These are phyloP conservation scores for Scelioninae gen. 1 DNA, from an alignment of 2,888 invertebrate species.

Conservation along the genomic window DNA sequence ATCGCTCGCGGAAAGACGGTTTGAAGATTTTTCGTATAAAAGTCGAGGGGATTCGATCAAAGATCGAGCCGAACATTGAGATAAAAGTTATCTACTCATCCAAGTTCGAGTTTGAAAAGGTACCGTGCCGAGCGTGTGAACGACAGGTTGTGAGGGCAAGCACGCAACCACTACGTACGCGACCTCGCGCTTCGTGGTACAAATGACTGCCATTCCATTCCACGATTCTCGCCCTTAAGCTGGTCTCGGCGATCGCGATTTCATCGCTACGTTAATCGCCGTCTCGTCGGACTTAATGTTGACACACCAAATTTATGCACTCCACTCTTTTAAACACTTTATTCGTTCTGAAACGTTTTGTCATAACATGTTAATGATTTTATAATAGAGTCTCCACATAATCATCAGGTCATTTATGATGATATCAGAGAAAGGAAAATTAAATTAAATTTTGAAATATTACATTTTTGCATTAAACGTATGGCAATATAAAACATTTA, in stretches of 20 bases:
- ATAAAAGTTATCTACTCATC: conserved; percentile 80
- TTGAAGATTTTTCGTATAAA: conserved; percentile 62
- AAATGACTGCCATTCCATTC: conserved; percentile 80
- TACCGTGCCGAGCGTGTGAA: conserved; percentile 79
- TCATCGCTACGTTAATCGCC: conserved; percentile 69
- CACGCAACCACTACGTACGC: conserved; percentile 80
- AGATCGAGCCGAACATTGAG: conserved; percentile 76
- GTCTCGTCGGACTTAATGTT: conserved; percentile 63
- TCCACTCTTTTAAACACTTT: conserved; percentile 42
- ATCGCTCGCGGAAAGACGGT: conserved; percentile 43
- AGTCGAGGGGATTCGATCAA: conserved; percentile 80
- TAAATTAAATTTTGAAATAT: not conserved
- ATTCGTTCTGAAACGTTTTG: conserved; percentile 39
- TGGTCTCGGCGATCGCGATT: conserved; percentile 74
- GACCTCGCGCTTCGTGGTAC: conserved; percentile 83
- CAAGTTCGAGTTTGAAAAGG: conserved; percentile 73
- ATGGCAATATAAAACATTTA: too few species aligned
- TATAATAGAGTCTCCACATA: conserved; percentile 27
- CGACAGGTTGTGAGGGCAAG: conserved; percentile 78
- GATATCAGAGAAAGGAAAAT: not conserved
- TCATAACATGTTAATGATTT: conserved; percentile 48
- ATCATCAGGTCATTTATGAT: conserved; percentile 1
- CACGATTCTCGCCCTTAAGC: conserved; percentile 72
- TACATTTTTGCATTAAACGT: too few species aligned
- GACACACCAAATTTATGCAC: conserved; percentile 62